Conservation (phyloP, 2,888 invertebrate genomes). For the Oligia strigilis region DNA sequence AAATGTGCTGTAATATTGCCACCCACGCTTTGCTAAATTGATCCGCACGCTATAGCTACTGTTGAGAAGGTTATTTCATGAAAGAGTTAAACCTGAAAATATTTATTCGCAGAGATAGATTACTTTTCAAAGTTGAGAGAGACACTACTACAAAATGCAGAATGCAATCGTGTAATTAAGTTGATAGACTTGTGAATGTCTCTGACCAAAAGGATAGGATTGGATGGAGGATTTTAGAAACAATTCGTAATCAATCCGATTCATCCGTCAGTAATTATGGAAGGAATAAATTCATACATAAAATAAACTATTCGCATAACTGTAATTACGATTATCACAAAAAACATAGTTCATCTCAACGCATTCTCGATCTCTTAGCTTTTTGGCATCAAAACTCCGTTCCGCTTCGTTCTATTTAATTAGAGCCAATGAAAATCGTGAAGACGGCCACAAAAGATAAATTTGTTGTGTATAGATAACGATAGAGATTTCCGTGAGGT, state of each 20-base stretch:
- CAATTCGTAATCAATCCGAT: background rate
- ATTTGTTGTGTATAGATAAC: conserved; percentile 84
- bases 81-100: background rate
- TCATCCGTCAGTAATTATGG: conserved; percentile 1
- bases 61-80: background rate
- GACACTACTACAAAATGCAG: background rate
- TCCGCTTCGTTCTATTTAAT: conserved; percentile 77
- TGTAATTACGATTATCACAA: conserved; percentile 41
- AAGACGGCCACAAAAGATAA: conserved; percentile 83
- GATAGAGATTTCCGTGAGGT: conserved; percentile 86
- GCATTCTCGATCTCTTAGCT: conserved; percentile 50
- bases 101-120: background rate
- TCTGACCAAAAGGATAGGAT: background rate
- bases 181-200: background rate
- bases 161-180: background rate
- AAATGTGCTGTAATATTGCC: background rate
- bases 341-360: conserved; percentile 32
- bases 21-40: background rate
- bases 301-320: conserved; percentile 41
- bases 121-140: background rate
- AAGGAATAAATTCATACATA: conserved; percentile 1
- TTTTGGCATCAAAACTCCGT: conserved; percentile 62
- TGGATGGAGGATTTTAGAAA: background rate
- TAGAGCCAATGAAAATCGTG: conserved; percentile 68
- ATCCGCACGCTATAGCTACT: background rate